Conservation (phyloP, 2,113 vertebrate genomes). For the Chiloscyllium plagiosum region DNA sequence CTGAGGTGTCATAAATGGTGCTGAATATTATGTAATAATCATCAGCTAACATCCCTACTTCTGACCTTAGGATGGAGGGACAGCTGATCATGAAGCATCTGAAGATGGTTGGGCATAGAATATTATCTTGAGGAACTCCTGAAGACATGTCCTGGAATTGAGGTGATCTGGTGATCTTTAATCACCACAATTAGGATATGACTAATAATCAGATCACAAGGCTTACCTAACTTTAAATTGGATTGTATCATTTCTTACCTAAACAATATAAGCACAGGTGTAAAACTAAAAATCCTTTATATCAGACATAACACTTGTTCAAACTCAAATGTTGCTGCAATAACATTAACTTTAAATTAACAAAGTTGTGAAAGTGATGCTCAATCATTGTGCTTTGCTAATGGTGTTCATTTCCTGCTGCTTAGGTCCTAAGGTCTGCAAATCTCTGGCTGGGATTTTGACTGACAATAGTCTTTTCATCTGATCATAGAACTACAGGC, state of each 20-base stretch:
- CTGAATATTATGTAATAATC: too few species aligned
- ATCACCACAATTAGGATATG: too few species aligned
- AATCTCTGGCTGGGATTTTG: not conserved
- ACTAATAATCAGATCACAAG: not conserved
- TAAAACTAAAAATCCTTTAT: not conserved
- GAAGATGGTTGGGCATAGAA: too few species aligned
- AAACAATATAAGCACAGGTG: not conserved
- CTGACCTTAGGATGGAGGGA: too few species aligned
- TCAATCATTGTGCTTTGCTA: not conserved
- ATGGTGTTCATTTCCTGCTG: not conserved
- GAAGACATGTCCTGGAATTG: too few species aligned
- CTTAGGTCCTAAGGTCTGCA: not conserved
- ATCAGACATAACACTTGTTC: not conserved
- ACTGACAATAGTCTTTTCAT: too few species aligned
- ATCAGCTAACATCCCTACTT: too few species aligned
- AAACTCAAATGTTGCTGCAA: not conserved
- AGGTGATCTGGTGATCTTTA: too few species aligned
- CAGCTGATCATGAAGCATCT: too few species aligned
- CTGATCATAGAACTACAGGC: too few species aligned
- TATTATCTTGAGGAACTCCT: too few species aligned
- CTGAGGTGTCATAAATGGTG: too few species aligned
- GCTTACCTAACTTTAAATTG: not conserved
- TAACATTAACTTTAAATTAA: not conserved
- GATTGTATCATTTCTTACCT: not conserved
- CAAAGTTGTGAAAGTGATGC: not conserved